These are phyloP conservation scores for Etheostoma spectabile DNA, from an alignment of 2,113 vertebrate genomes.

Conservation along the genomic window DNA sequence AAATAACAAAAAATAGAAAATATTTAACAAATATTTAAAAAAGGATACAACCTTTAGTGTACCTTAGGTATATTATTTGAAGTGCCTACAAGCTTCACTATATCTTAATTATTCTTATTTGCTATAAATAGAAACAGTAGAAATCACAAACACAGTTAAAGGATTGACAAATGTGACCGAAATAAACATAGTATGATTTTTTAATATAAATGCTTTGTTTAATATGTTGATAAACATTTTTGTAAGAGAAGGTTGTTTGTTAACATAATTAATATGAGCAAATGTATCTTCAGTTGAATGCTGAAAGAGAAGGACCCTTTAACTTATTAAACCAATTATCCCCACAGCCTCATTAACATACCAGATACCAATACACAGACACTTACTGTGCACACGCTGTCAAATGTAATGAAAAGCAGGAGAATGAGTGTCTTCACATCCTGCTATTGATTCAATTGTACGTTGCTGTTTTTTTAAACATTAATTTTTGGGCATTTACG, in stretches of 20 bases:
- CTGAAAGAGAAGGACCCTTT: background rate
- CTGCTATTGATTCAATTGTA: background rate
- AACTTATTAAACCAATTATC: background rate
- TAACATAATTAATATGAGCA: background rate
- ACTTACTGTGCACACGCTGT: background rate
- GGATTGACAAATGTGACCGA: too few species aligned
- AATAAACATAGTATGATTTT: too few species aligned
- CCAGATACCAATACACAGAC: background rate
- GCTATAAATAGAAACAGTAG: background rate
- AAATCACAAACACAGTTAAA: too few species aligned
- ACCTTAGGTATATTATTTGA: background rate
- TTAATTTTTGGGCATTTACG: too few species aligned
- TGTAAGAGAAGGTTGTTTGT: too few species aligned
- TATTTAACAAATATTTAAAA: background rate
- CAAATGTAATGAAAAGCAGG: background rate
- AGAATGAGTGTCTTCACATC: background rate
- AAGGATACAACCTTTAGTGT: background rate
- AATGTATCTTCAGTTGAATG: background rate
- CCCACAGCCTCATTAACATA: background rate
- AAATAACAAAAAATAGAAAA: too few species aligned
- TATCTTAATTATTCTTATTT: background rate
- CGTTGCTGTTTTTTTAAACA: background rate
- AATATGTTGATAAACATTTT: background rate
- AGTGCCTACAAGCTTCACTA: too few species aligned
- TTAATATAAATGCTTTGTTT: background rate